These are phyloP conservation scores for Linyphia triangularis DNA, from an alignment of 2,888 invertebrate species.

Conservation along the genomic window DNA sequence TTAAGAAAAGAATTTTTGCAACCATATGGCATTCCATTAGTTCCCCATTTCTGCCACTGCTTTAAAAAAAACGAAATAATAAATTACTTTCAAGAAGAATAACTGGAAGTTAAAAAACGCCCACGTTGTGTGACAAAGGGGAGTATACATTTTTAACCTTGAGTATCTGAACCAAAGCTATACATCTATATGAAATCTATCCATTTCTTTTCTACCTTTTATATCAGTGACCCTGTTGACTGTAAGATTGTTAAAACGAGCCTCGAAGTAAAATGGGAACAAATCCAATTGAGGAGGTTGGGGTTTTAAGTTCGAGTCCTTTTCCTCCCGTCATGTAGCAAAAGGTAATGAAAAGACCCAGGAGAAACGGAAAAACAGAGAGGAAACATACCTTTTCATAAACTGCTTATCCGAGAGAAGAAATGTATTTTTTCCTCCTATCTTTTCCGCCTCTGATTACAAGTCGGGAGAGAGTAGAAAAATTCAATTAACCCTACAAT, in stretches of 20 bases:
- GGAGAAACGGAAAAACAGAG: slow-evolving; percentile 55
- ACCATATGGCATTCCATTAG: slow-evolving; percentile 61
- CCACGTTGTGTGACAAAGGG: slow-evolving; percentile 52
- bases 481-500: slow-evolving; percentile 74
- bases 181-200: slow-evolving; percentile 34
- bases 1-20: slow-evolving; percentile 62
- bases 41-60: slow-evolving; percentile 54
- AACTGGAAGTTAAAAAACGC: slow-evolving; percentile 55
- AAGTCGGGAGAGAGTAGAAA: slow-evolving; percentile 70
- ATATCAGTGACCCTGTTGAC: slow-evolving; percentile 1
- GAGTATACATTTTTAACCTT: slow-evolving; percentile 57
- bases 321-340: slow-evolving; percentile 29
- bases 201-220: slow-evolving; percentile 11
- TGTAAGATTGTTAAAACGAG: slow-evolving; percentile 70
- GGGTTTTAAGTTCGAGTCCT: slow-evolving; percentile 64
- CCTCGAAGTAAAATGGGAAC: slow-evolving; percentile 67
- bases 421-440: slow-evolving; percentile 45
- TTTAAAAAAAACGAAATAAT: slow-evolving; percentile 65
- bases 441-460: slow-evolving; percentile 61
- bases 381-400: slow-evolving; percentile 63
- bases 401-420: slow-evolving; percentile 67
- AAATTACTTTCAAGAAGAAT: slow-evolving; percentile 61
- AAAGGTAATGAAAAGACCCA: slow-evolving; percentile 68
- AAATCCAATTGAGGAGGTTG: slow-evolving; percentile 72
- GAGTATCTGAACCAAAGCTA: slow-evolving; percentile 39